Evolutionary conservation across 2,888 invertebrate species (phyloP), one percentile per base, ranked within the genome.

Genomic region (Azorinus chamasolen): DNA sequence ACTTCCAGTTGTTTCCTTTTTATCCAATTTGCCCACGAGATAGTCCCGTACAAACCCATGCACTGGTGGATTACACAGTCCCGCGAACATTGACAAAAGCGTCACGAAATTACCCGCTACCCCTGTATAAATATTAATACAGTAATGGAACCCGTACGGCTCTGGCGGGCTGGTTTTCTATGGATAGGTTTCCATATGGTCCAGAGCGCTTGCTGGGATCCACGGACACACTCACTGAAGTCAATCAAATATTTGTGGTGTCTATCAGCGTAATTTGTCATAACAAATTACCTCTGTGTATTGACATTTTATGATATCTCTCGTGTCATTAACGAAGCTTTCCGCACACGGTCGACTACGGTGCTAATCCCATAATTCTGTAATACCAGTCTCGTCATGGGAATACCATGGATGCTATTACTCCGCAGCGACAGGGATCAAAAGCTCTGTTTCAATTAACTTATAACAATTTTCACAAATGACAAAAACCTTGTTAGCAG

Each of bases 401-500:
- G 80, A 80, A 65, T 77, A 72, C 75, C 72, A 58, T 55, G 79
- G 59, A 59, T 54, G 65, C 74, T 62, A 79, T 80, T 80, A 77
- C 61, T 62, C 65, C 70, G 65, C 58, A 58, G 73, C 63, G 74
- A 41, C 61, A 50, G 62, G 80, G 80, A 80, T 80, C 80, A 80
- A 80, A 80, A 80, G 80, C 80, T 65, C 62, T 66, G 64, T 80
- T 80, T 80, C 80, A 80, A 80, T 80, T 80, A 80, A 80, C 73
- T 73, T 74, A 72, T 80, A 76, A 80, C 76, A 80, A 73, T 50
- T 45, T 41, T 39, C 24, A 24, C 58, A 48, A 66, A 58, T 58
- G 66, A 66, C 55, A 66, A 73, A 78, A 72, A 32, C 32, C 32
- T 32, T 32, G 32, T 32, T 32, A 32, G 32, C 32, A 32, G 32